These are phyloP conservation scores for Micropterix aruncella DNA, from an alignment of 2,888 invertebrate genomes.

Conservation along the genomic window DNA sequence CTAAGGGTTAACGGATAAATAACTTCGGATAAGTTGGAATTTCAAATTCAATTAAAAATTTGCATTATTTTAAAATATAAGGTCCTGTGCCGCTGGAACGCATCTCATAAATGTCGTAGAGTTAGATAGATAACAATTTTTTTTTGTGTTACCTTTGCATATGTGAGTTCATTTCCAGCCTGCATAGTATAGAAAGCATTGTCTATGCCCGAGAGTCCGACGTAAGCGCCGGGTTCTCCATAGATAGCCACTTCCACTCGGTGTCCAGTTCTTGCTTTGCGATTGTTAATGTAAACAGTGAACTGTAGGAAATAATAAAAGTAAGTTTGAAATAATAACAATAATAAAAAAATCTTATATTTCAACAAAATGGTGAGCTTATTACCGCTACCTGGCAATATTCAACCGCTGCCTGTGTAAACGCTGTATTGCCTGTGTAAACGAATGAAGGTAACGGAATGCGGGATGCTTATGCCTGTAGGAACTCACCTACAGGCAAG, in stretches of 20 bases:
- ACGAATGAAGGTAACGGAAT: no score
- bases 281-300: constrained; percentile 77
- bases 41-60: constrained; percentile 6
- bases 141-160: constrained; percentile 50
- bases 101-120: not conserved
- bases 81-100: not conserved
- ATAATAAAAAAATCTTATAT: no score
- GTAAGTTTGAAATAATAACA: no score
- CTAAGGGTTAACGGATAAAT: no score
- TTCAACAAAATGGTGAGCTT: no score
- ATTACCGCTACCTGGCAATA: constrained; percentile 10
- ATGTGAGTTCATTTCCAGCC: constrained; percentile 80
- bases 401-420: no score
- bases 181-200: constrained; percentile 85
- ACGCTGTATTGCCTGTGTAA: no score
- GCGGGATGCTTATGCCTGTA: no score
- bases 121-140: no score
- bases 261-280: constrained; percentile 86
- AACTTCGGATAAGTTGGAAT: not conserved
- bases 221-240: constrained; percentile 89
- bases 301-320: constrained; percentile 36
- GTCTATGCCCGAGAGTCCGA: constrained; percentile 83
- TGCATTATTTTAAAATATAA: no score
- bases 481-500: no score
- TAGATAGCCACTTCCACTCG: constrained; percentile 86